Evolutionary conservation across 2,797 vertebrate genomes (phyloP).

Genomic region (Corythornis leucogaster): DNA sequence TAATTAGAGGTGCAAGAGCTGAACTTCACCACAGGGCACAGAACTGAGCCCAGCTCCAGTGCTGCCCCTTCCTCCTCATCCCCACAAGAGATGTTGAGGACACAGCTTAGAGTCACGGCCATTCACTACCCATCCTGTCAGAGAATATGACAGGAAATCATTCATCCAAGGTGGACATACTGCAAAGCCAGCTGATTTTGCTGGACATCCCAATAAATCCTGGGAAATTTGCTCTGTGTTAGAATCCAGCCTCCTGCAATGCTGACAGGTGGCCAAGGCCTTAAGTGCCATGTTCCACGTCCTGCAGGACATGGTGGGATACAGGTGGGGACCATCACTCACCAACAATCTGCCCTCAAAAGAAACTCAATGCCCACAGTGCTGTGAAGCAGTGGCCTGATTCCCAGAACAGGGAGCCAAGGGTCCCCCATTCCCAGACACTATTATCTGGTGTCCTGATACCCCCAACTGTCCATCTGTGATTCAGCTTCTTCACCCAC

Average conservation of each 20-base stretch:
- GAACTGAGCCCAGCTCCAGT: background rate
- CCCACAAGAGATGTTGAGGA: background rate
- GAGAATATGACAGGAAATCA: slow-evolving; percentile 20
- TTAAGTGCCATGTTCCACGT: background rate
- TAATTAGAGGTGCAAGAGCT: background rate
- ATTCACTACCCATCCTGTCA: background rate
- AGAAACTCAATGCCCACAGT: background rate
- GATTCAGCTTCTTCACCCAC: background rate
- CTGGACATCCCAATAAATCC: slow-evolving; percentile 55
- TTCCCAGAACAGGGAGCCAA: background rate
- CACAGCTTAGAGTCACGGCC: background rate
- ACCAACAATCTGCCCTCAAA: background rate
- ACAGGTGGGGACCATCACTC: background rate
- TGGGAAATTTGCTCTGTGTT: background rate
- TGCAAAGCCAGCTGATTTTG: slow-evolving; percentile 57
- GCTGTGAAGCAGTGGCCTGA: background rate
- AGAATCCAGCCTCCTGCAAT: background rate
- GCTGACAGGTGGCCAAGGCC: background rate
- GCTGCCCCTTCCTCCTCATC: background rate
- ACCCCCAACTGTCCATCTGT: background rate
- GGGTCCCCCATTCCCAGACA: background rate
- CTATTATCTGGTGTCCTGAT: background rate
- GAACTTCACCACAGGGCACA: background rate
- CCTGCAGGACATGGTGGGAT: background rate
- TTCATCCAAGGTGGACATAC: background rate